Conservation (phyloP, 2,797 vertebrate genomes). For the Cynodonichthys magdalenae region DNA sequence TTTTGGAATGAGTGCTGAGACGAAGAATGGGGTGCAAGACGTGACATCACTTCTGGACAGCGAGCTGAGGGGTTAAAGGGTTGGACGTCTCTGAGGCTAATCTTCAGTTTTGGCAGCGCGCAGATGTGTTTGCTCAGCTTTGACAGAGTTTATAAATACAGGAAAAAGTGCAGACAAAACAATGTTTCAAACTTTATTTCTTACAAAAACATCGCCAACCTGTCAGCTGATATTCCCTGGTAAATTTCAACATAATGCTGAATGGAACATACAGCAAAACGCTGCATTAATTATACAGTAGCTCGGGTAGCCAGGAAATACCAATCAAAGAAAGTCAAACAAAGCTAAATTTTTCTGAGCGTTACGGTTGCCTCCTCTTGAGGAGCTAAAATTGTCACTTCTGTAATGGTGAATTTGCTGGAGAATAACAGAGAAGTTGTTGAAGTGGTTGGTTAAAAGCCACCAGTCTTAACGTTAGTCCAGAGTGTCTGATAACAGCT, state of each 20-base stretch:
- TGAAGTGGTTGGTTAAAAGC: slow-evolving; percentile 26
- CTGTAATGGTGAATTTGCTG: slow-evolving; percentile 26
- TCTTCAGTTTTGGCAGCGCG: slow-evolving; percentile 44
- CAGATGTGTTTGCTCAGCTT: slow-evolving; percentile 57
- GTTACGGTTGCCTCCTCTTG: slow-evolving; percentile 30
- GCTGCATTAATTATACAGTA: slow-evolving; percentile 69
- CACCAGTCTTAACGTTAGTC: slow-evolving; percentile 68
- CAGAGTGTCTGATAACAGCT: slow-evolving; percentile 51
- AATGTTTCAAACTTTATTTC: slow-evolving; percentile 76
- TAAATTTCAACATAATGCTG: slow-evolving; percentile 45
- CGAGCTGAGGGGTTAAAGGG: slow-evolving; percentile 60
- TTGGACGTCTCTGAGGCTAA: slow-evolving; percentile 44
- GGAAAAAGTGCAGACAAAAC: slow-evolving; percentile 65
- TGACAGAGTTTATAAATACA: slow-evolving; percentile 64
- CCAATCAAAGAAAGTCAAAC: slow-evolving; percentile 58
- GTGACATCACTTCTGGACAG: slow-evolving; percentile 79
- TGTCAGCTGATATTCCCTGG: slow-evolving; percentile 46
- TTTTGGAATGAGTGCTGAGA: slow-evolving; percentile 64
- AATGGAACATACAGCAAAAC: slow-evolving; percentile 50
- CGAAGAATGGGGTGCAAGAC: slow-evolving; percentile 67
- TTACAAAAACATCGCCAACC: slow-evolving; percentile 61
- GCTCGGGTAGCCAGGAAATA: slow-evolving; percentile 67
- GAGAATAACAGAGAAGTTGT: slow-evolving; percentile 12
- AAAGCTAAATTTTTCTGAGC: slow-evolving; percentile 47
- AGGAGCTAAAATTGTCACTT: slow-evolving; percentile 43